A percentile compares a stretch with the other conserved stretches of the same genome.
Conservation (phyloP, 2,888 invertebrate species). For the Bombylius discolor region DNA sequence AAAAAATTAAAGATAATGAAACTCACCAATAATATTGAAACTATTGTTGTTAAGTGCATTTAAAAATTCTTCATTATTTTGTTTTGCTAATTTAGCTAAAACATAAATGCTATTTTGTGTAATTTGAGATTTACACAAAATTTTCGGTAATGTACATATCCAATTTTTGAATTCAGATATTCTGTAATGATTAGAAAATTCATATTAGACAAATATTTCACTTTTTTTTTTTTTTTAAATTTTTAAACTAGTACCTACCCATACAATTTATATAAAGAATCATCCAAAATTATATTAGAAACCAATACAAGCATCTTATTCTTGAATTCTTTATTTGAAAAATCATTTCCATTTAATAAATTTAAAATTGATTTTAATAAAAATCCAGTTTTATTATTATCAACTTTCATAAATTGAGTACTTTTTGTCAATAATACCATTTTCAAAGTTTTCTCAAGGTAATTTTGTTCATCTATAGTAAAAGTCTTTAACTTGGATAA, state of each 20-base stretch:
- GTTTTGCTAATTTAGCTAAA: slow-evolving; percentile 45
- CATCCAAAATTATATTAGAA: slow-evolving; percentile 36
- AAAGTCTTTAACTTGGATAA: not conserved
- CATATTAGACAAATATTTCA: no score
- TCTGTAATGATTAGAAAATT: slow-evolving; percentile 18
- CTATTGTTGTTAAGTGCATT: slow-evolving; percentile 37
- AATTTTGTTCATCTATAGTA: not conserved
- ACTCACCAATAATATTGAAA: slow-evolving; percentile 35
- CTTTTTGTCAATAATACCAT: slow-evolving; percentile 23
- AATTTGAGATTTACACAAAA: slow-evolving; percentile 41
- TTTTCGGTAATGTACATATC: slow-evolving; percentile 43
- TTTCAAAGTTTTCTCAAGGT: slow-evolving; percentile 20
- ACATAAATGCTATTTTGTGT: slow-evolving; percentile 42
- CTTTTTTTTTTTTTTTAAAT: not conserved
- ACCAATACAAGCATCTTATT: slow-evolving; percentile 37
- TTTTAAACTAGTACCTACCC: slow-evolving; percentile 19
- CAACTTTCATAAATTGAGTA: slow-evolving; percentile 14
- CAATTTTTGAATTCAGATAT: slow-evolving; percentile 37
- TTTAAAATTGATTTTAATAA: slow-evolving; percentile 24
- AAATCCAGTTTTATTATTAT: slow-evolving; percentile 21
- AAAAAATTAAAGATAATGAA: no score
- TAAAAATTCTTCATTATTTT: slow-evolving; percentile 41
- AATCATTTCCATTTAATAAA: slow-evolving; percentile 18
- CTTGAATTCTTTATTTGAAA: slow-evolving; percentile 23
- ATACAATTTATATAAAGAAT: slow-evolving; percentile 29